phyloP scores from a whole-genome alignment of 2,113 vertebrate species.

The Alosa alosa region DNA sequence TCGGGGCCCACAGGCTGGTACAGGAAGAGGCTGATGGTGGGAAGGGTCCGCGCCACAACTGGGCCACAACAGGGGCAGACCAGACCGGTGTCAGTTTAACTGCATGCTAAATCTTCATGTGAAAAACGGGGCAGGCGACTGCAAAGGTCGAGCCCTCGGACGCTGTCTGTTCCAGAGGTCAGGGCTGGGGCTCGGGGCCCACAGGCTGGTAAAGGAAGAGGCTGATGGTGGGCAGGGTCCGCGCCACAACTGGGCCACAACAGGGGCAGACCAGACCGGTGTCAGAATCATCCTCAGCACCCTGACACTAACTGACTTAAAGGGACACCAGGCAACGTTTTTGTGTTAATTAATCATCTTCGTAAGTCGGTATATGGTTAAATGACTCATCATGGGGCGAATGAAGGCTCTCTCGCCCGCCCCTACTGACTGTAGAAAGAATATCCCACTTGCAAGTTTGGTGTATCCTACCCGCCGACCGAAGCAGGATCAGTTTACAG shows the following conservation, averaged over 20 bases:
- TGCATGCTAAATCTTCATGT: not conserved
- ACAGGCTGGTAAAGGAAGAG: not conserved
- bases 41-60: not conserved
- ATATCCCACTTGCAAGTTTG: too few species aligned
- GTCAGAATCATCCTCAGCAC: not conserved
- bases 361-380: too few species aligned
- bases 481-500: too few species aligned
- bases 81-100: not conserved
- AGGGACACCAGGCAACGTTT: too few species aligned
- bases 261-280: not conserved
- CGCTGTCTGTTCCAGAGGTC: slow-evolving; percentile 20
- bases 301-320: too few species aligned
- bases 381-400: too few species aligned
- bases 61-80: not conserved
- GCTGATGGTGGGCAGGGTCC: not conserved
- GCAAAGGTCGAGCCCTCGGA: slow-evolving; percentile 9
- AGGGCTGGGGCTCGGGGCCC: not conserved
- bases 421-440: too few species aligned
- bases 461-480: too few species aligned
- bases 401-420: too few species aligned
- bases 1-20: not conserved
- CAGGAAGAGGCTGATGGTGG: not conserved
- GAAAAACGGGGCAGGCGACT: not conserved
- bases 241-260: not conserved
- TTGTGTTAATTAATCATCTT: too few species aligned